phyloP scores from a whole-genome alignment of 2,888 invertebrate genomes.

The Oscheius sp. region DNA sequence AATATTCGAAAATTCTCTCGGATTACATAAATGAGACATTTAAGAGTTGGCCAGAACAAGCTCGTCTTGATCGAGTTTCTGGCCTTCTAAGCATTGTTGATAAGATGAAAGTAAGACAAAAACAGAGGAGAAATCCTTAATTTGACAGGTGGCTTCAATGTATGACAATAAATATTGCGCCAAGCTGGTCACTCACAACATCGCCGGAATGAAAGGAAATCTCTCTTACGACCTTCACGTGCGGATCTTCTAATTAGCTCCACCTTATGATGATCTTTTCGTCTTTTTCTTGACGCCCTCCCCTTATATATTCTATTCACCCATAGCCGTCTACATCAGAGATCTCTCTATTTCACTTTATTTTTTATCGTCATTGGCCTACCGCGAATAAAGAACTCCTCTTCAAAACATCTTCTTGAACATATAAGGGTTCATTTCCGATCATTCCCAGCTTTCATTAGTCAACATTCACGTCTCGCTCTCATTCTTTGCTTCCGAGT shows the following conservation, averaged over 20 bases:
- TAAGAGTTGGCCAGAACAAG: neutral
- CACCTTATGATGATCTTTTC: neutral
- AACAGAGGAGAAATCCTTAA: neutral
- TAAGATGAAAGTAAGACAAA: neutral
- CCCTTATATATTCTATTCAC: too few relatives aligned
- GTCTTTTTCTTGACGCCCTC: too few relatives aligned
- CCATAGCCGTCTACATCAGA: neutral
- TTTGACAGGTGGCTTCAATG: neutral
- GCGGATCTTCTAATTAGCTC: neutral
- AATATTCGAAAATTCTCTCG: neutral
- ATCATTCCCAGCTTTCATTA: neutral
- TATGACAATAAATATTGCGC: conserved; percentile 16
- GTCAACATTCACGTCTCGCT: neutral
- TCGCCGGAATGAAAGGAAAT: conserved; percentile 14
- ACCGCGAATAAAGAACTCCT: neutral
- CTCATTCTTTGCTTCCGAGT: neutral
- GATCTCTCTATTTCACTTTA: neutral
- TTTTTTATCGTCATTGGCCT: neutral
- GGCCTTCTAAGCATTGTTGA: neutral
- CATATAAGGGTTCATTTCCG: neutral
- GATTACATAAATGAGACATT: conserved; percentile 15
- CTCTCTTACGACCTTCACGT: conserved; percentile 18
- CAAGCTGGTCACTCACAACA: conserved; percentile 10
- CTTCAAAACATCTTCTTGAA: too few relatives aligned
- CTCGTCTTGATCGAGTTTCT: neutral